These are phyloP conservation scores for Bubo blakistoni DNA, from an alignment of 2,113 vertebrate genomes.

Conservation along the genomic window DNA sequence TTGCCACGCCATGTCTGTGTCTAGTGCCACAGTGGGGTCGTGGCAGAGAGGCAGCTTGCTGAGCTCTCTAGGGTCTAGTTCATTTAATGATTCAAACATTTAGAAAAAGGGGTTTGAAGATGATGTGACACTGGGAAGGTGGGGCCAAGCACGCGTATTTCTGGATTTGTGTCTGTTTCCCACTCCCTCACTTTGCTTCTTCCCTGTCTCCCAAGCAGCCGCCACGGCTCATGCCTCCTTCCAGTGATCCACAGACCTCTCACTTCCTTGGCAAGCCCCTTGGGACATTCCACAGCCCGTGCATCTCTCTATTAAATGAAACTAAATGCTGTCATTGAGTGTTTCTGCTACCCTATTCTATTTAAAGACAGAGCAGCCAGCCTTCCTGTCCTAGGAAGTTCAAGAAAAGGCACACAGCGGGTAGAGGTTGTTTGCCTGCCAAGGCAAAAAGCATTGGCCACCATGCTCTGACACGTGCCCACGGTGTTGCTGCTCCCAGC, in stretches of 20 bases:
- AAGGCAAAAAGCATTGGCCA: background rate
- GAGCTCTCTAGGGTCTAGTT: background rate
- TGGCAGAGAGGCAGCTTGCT: background rate
- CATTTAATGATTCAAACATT: background rate
- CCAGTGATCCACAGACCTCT: background rate
- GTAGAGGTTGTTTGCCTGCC: background rate
- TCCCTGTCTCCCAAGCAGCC: background rate
- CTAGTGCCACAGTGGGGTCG: background rate
- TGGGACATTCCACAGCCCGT: background rate
- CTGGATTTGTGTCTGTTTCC: background rate
- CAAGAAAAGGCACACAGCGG: background rate
- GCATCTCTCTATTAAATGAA: background rate
- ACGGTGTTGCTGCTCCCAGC: background rate
- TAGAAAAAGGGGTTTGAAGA: background rate
- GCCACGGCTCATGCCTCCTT: background rate
- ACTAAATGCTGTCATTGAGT: background rate
- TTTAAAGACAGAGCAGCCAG: background rate
- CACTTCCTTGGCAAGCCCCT: background rate
- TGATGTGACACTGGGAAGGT: background rate
- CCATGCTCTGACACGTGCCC: background rate
- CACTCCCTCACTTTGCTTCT: background rate
- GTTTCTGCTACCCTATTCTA: background rate
- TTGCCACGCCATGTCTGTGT: accelerated
- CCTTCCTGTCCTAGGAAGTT: background rate
- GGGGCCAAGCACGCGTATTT: background rate